Percentiles rank a stretch among this genome's conserved stretches.
phyloP scores from a whole-genome alignment of 53 echinoderm and acorn worm species.

The Holothuria scabra region DNA sequence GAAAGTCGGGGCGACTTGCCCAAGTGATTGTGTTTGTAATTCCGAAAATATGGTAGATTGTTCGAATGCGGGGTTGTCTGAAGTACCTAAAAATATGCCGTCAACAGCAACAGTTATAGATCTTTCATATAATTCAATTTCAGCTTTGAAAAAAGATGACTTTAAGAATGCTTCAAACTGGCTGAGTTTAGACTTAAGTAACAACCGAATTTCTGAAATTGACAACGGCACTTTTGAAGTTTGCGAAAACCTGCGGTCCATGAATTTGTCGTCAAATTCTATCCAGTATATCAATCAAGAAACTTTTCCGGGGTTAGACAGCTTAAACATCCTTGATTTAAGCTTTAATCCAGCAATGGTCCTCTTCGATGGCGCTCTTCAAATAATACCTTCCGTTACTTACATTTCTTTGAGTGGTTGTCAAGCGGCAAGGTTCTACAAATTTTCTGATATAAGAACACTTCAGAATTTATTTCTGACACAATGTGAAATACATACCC shows the following conservation, averaged over 20 bases:
- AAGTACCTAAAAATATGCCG: constrained; percentile 6
- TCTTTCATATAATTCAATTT: constrained; percentile 25
- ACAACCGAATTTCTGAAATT: neutral
- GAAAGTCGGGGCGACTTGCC: constrained; percentile 4
- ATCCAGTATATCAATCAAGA: neutral
- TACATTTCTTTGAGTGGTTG: constrained; percentile 3
- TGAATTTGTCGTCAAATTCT: constrained; percentile 17
- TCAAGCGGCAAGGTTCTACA: neutral
- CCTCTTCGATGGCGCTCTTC: constrained; percentile 19
- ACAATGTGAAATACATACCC: constrained; percentile 8
- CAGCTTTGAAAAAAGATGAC: neutral
- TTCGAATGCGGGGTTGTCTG: neutral
- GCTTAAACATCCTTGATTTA: neutral
- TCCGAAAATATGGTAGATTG: constrained; percentile 17
- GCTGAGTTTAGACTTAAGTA: constrained; percentile 10
- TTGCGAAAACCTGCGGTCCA: neutral
- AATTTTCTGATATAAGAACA: constrained; percentile 18
- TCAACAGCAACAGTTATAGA: constrained; percentile 19
- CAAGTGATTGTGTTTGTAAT: constrained; percentile 8
- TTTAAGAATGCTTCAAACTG: neutral
- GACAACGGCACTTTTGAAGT: neutral
- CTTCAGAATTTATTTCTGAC: neutral
- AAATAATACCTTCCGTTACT: neutral
- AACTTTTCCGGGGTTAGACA: neutral
- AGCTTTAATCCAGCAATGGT: constrained; percentile 5